Percentiles rank a stretch among this genome's conserved stretches.
These are phyloP conservation scores for Pterocles burchelli DNA, from an alignment of 2,113 vertebrate genomes.

Conservation along the genomic window DNA sequence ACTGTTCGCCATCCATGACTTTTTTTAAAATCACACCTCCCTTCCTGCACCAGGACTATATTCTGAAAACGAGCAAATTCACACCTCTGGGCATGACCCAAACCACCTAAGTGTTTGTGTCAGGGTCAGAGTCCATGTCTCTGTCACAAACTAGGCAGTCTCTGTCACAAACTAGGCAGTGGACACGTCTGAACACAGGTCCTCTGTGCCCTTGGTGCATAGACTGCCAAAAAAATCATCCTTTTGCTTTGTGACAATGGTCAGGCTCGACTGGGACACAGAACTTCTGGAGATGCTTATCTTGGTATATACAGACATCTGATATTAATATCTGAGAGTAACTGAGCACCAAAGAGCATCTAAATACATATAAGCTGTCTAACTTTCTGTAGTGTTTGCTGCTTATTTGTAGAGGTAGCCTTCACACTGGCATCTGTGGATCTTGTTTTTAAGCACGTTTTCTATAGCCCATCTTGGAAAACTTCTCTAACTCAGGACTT, in stretches of 20 bases:
- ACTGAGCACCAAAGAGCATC: background rate
- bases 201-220: background rate
- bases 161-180: background rate
- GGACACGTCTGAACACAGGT: background rate
- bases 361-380: background rate
- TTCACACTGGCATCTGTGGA: background rate
- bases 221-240: background rate
- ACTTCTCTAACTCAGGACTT: background rate
- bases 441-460: background rate
- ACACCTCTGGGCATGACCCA: background rate
- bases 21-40: background rate
- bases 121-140: background rate
- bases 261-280: background rate
- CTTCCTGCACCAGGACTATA: background rate
- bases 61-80: background rate
- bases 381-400: background rate
- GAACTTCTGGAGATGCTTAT: background rate
- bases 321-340: background rate
- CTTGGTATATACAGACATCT: background rate
- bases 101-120: background rate
- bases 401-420: background rate
- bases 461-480: background rate
- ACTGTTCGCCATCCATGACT: accelerated
- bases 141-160: background rate
- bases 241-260: background rate